Base-by-base conservation (phyloP, 2,888 invertebrate species). In the Calameuta idolon region DNA sequence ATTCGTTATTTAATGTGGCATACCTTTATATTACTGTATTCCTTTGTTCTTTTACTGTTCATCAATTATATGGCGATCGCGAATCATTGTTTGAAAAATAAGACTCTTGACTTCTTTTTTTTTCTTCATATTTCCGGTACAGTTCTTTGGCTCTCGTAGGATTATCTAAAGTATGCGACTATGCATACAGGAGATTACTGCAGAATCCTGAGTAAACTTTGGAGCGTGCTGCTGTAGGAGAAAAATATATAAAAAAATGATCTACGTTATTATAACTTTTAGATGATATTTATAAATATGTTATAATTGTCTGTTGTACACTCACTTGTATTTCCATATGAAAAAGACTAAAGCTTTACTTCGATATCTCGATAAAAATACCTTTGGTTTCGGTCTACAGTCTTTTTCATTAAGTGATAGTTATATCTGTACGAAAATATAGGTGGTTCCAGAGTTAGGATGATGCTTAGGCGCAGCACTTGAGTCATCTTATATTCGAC, bases 101-200 rank as follows among this genome's bases (percentile, higher is more conserved):
- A 37, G 1, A 55, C 9, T 23, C 15, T 55, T n/a, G n/a, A n/a
- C n/a, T 9, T 23, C 15, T 9, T 4, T 1, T 37, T 15, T 23
- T 55, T 23, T 9, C 23, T 23, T 23, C 1, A 23, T 23, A 23
- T 5, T 55, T 55, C 9, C 23, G 55, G 55, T 23, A 23, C 2
- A 23, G 55, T 23, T 55, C 2, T 23, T 55, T 55, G 23, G 55
- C 9, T 55, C 23, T 55, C 55, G 55, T 55, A 9, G 55, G 55
- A 55, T 3, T 55, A 23, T 55, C 55, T 55, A 23, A 55, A 23
- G 55, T 37, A 37, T 37, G 37, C 3, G 3, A 37, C 12, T 55
- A 83, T 79, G 82, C 81, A 83, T 84, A 82, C 83, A 83, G 9
- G 76, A 81, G 85, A 85, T 86, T 83, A 87, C 77, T 77, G 76